phyloP scores from a whole-genome alignment of 2,797 vertebrate genomes.

The Ctenosaura bakeri region DNA sequence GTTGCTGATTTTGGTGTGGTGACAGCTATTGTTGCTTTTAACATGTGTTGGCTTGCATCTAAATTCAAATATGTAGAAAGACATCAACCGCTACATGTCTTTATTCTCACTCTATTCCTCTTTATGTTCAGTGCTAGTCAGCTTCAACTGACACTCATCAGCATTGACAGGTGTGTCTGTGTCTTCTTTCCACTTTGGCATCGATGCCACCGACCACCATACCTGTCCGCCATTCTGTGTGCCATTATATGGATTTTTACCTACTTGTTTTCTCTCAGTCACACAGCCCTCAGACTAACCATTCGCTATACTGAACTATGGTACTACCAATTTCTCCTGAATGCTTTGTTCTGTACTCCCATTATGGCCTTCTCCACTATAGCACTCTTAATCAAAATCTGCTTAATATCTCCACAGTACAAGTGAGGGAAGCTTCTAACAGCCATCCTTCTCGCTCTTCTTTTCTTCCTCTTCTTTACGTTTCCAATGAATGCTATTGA shows the following conservation, averaged over 20 bases:
- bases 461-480: conserved; percentile 8
- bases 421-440: neutral
- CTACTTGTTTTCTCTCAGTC: conserved; percentile 25
- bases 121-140: conserved; percentile 27
- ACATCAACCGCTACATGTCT: too few species aligned
- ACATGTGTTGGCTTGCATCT: neutral
- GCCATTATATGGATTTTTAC: conserved; percentile 62
- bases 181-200: conserved; percentile 72
- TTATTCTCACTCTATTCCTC: neutral
- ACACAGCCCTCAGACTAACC: neutral
- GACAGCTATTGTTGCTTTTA: neutral
- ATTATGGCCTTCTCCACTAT: conserved; percentile 32
- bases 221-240: conserved; percentile 33
- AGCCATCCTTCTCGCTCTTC: neutral
- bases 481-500: neutral
- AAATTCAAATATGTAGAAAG: neutral
- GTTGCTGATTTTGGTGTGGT: conserved; percentile 49
- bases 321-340: conserved; percentile 18
- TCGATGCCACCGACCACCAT: conserved; percentile 57
- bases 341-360: conserved; percentile 4
- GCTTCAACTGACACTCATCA: conserved; percentile 69
- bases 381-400: conserved; percentile 27
- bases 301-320: neutral
- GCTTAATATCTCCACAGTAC: neutral
- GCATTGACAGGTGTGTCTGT: conserved; percentile 66